These are phyloP conservation scores for Chascanopsetta lugubris DNA, from an alignment of 2,113 vertebrate genomes.

Conservation along the genomic window DNA sequence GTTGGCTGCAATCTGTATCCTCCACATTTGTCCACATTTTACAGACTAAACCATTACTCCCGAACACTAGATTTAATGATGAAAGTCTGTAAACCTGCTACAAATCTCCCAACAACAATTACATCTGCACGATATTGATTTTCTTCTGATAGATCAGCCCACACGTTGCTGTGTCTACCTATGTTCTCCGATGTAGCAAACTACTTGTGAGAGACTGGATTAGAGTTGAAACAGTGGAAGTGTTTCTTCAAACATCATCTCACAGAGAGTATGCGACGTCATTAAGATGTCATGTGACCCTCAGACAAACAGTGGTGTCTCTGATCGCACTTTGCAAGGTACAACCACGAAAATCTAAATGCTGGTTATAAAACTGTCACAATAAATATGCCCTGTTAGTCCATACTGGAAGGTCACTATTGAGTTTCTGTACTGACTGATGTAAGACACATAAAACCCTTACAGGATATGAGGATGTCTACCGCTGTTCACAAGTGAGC, in stretches of 20 bases:
- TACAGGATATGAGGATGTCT: too few relatives aligned
- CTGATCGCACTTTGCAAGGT: conserved; percentile 1
- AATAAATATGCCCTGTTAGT: background rate
- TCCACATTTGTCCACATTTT: too few relatives aligned
- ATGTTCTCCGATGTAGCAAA: background rate
- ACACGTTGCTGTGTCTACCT: background rate
- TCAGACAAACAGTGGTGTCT: background rate
- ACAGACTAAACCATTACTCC: too few relatives aligned
- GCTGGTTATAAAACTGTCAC: background rate
- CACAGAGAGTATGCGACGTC: background rate
- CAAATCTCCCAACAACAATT: too few relatives aligned
- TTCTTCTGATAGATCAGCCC: too few relatives aligned
- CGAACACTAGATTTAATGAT: too few relatives aligned
- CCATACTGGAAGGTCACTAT: conserved; percentile 2
- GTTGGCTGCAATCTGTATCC: too few relatives aligned
- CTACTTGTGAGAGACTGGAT: background rate
- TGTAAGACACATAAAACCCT: background rate
- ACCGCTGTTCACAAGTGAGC: too few relatives aligned
- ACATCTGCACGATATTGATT: background rate
- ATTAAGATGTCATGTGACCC: background rate
- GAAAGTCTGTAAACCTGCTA: background rate
- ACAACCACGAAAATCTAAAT: background rate
- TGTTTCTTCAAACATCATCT: background rate
- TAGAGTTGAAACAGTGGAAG: background rate
- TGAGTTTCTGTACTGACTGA: background rate